Evolutionary conservation across 2,888 invertebrate genomes (phyloP), one percentile per base, ranked within the genome.

Genomic region (Tetramorium bicarinatum): DNA sequence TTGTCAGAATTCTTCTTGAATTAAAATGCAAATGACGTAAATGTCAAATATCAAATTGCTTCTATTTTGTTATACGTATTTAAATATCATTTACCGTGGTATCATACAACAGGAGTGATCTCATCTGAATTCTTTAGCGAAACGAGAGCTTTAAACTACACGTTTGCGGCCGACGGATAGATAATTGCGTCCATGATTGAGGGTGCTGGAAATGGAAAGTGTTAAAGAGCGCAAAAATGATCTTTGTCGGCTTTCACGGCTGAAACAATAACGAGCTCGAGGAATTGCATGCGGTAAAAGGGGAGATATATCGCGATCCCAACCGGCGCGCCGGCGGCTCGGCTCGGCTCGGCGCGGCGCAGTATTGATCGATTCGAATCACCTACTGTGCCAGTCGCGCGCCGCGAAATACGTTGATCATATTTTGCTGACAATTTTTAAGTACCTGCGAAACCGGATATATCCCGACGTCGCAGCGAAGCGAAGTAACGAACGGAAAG

Each of bases 391-490:
- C 54, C 56, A 72, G 72, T 72, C 71, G 34, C 38, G 21, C 54
- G 41, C 25, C 11, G 41, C 15, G 54, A 71, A 71, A 38, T 21
- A 21, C 72, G 34, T 71, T 71, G 29, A 72, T 85, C 66, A 34
- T 67, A 86, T 79, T 85, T 85, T 79, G 64, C 75, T 71, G 82
- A 69, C 79, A 54, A 83, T 75, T 83, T 83, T 83, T 75, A 74
- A 64, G 47, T 84, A 83, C 71, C 59, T n/a, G n/a, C 11, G 15
- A 13, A 11, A 41, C 21, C 25, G 72, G 56, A 72, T 72, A 44
- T 25, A 69, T 49, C 29, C 41, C 25, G 18, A 41, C 18, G 41
- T 11, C 41, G 25, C 54, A 25, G 54, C 15, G 56, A 34, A 34
- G 34, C 52, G n/a, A 9, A 21, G 13, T 6, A 66, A 44, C 11